These are phyloP conservation scores for Equus przewalskii DNA, from an alignment of 2,113 vertebrate genomes.

Conservation along the genomic window DNA sequence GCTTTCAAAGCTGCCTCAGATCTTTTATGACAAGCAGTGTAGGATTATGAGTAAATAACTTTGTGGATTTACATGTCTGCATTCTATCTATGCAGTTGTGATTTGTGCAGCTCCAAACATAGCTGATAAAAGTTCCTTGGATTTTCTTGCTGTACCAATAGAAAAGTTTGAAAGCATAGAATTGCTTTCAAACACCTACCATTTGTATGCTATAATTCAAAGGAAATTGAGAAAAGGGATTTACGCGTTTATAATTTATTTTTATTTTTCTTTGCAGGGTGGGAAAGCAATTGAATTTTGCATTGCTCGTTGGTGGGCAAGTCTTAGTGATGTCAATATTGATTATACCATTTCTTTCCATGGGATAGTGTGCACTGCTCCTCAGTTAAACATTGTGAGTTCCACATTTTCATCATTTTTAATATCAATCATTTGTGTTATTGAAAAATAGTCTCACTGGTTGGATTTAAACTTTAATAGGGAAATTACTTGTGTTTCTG, in stretches of 20 bases:
- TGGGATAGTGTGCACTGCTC: conserved; percentile 93
- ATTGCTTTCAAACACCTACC: not conserved
- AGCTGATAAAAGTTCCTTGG: not conserved
- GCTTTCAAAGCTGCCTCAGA: not conserved
- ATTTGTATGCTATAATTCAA: conserved; percentile 10
- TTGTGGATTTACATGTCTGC: not conserved
- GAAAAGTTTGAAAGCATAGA: not conserved
- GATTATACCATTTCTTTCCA: conserved; percentile 97
- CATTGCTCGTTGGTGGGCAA: conserved; percentile 99
- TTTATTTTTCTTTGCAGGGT: conserved; percentile 86
- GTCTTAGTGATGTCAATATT: conserved; percentile 96
- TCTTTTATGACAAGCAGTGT: not conserved
- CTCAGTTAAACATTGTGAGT: conserved; percentile 97
- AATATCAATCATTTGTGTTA: not conserved
- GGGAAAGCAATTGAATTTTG: conserved; percentile 96
- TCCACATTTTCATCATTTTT: conserved; percentile 33
- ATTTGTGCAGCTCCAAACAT: not conserved
- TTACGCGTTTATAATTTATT: not conserved
- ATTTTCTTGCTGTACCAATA: not conserved
- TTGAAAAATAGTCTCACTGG: not conserved
- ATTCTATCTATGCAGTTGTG: not conserved
- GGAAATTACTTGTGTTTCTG: not conserved
- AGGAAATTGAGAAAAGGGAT: not conserved
- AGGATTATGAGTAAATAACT: not conserved
- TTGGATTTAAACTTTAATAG: conserved; percentile 20